A percentile compares a stretch with the other conserved stretches of the same genome.
phyloP scores from a whole-genome alignment of 2,797 vertebrate species.

The Allenopithecus nigroviridis region DNA sequence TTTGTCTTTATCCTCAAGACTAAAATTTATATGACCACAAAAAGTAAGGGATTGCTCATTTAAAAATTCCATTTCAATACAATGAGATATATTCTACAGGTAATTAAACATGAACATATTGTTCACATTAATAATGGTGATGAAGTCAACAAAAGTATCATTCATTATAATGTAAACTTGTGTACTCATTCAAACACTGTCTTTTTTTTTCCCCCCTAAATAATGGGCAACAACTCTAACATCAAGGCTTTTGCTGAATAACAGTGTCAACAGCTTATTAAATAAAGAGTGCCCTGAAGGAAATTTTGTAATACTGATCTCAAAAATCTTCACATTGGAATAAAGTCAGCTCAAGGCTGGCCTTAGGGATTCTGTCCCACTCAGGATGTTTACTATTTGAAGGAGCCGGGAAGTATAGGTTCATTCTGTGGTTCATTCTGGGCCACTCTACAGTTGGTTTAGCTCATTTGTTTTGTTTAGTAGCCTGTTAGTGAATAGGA shows the following conservation, averaged over 20 bases:
- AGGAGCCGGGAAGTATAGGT: not conserved
- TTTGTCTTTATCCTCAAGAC: constrained; percentile 6
- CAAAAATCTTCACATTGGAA: not conserved
- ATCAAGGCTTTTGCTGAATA: not conserved
- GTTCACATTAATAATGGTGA: not conserved
- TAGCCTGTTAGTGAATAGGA: not conserved
- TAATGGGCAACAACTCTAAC: not conserved
- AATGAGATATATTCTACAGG: not conserved
- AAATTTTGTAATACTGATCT: not conserved
- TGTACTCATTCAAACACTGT: not conserved
- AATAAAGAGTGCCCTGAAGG: not conserved
- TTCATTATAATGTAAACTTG: not conserved
- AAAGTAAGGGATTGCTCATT: not conserved
- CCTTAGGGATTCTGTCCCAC: not conserved
- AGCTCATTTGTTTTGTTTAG: not conserved
- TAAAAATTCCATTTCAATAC: not conserved
- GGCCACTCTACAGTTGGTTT: not conserved
- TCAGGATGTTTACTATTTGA: not conserved
- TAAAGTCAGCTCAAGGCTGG: not conserved
- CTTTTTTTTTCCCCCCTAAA: not conserved
- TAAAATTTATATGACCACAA: not conserved
- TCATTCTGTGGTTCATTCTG: not conserved
- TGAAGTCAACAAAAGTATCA: not conserved
- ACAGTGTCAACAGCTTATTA: not conserved
- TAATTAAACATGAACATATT: not conserved